Base-by-base conservation (phyloP, 2,888 invertebrate species). In the Ophioninae sp. region DNA sequence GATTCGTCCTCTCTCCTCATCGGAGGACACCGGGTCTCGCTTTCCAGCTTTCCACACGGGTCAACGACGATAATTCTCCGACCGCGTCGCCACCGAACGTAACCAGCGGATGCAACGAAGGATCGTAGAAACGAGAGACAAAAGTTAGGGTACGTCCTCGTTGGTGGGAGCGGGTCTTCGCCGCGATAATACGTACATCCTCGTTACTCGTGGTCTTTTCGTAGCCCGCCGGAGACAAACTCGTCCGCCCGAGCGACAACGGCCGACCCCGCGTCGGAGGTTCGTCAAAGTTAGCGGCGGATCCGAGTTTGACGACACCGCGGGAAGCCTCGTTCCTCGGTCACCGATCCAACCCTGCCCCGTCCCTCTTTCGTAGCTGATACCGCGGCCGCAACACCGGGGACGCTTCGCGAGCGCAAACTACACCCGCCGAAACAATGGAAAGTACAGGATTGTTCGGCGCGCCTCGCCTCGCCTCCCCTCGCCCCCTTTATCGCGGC, bases 231-330 rank as follows among this genome's bases (percentile, higher is more conserved):
- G 6, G 44, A 37, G 39, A 30, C 3, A 39, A 59, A 39, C 74
- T 61, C n/a, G 20, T 74, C 73, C 62, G 23, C 41, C 44, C 76
- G 56, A 50, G n/a, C 37, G 44, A 37, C 65, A 57, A 74, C 50
- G 50, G 37, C 70, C 57, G 59, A n/a, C n/a, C 59, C 83, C 65
- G 73, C 72, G 39, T 64, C 57, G 56, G 67, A 56, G 82, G 67
- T 83, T 77, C 83, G 80, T 83, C 76, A 83, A 83, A 83, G 83
- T 83, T 83, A 64, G 72, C 7, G 64, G 72, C 7, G 65, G 65
- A 57, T 50, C 75, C 62, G 62, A 83, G 79, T 79, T 83, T 83
- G 79, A 83, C 76, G 72, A 68, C 62, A 79, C 41, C 57, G 76
- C 62, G 56, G 70, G 21, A 73, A 68, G 7, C 44, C 56, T 30